Base-by-base conservation (phyloP, 2,113 vertebrate genomes). In the Seriola quinqueradiata region DNA sequence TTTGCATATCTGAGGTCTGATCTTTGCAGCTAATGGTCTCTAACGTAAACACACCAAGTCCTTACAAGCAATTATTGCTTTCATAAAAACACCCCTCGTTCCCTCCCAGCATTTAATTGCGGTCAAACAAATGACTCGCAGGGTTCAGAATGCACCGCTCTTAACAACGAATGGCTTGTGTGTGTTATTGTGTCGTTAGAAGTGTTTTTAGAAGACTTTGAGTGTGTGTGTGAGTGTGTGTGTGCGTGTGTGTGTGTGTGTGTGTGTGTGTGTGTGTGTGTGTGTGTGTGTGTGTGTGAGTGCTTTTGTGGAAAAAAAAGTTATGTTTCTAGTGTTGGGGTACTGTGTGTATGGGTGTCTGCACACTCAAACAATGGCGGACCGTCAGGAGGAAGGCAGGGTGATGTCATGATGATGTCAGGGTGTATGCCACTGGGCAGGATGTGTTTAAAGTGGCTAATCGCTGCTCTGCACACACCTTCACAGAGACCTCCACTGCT, bases 51-150 rank as follows among this genome's bases (percentile, higher is more conserved):
- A 95, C 90, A 87, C 90, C 78, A 57, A 92, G 93, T 91, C 88
- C 94, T 94, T 93, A 93, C 92, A 92, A 94, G 94, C 94, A 95
- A 94, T 96, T 94, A 94, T 93, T 94, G 91, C 91, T 87, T 92
- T 93, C 89, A 94, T 94, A 95, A 94, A 94, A 95, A 94, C 89
- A 85, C 89, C 90, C 86, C 81, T 85, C 84, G 84, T 81, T 93
- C 92, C 88, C 89, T 89, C 94, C 91, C 93, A 94, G 85, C 88
- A 81, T 94, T 94, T 94, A 94, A 95, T 94, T 95, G 93, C 89
- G 90, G 93, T 93, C 84, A 94, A 94, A 93, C 85, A 93, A 95
- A 94, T 93, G 91, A 94, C 93, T 94, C 17, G 85, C 92, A 90
- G 83, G 87, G 92, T 89, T 84, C 82, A 94, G 92, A 92, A 94